Percentiles rank a stretch among this genome's conserved stretches.
Evolutionary conservation across 2,113 vertebrate species (phyloP).

Genomic region (Cryptomyrus ogoouensis): DNA sequence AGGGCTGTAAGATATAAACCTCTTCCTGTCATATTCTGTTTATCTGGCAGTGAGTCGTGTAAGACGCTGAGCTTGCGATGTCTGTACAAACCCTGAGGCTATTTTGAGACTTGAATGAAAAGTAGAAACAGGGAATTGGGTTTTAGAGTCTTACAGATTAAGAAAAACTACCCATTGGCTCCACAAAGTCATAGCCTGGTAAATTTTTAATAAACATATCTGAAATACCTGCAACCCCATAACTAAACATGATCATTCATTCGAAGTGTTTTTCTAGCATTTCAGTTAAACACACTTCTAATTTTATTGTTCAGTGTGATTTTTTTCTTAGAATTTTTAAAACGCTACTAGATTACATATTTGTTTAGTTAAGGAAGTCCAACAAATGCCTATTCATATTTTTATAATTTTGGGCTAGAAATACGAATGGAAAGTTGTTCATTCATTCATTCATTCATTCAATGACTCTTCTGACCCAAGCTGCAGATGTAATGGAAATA

Average conservation of each 20-base stretch:
- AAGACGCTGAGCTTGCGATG: not conserved
- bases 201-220: not conserved
- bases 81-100: not conserved
- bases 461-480: not conserved
- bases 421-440: not conserved
- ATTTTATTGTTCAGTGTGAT: not conserved
- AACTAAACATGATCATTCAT: not conserved
- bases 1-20: not conserved
- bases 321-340: not conserved
- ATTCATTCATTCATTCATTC: not conserved
- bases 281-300: not conserved
- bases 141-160: not conserved
- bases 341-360: not conserved
- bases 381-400: not conserved
- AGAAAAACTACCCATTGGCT: not conserved
- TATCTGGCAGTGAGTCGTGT: not conserved
- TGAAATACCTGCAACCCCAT: not conserved
- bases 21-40: slow-evolving; percentile 1
- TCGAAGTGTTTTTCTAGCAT: not conserved
- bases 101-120: not conserved
- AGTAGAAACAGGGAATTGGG: not conserved
- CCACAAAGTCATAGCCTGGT: not conserved
- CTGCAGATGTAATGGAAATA: not conserved
- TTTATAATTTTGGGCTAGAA: not conserved
- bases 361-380: not conserved